Base-by-base conservation (phyloP, 1,140 invertebrate genomes). In the Panonychus citri region DNA sequence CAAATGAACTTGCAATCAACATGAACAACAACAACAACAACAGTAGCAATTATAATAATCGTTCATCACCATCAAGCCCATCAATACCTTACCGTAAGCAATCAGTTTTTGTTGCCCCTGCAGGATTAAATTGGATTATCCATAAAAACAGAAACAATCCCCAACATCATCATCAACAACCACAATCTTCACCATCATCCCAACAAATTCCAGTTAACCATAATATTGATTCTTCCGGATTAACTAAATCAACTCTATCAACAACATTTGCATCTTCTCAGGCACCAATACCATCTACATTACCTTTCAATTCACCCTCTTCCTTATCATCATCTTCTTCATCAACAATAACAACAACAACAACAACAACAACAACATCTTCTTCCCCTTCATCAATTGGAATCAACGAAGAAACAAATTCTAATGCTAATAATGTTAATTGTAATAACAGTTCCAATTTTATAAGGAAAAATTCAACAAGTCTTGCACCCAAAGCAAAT, bases 101-200 rank as follows among this genome's bases (percentile, higher is more conserved):
- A 53, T 59, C 57, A 24, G 54, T 59, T 25, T 59, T 59, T 55
- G 53, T 55, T 25, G 53, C 57, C 21, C 57, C 57, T 21, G 8
- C 43, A 2, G 57, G 57, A 57, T n/a, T 55, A 13, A 53, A 30
- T 37, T 40, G 52, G 13, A 21, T 53, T 21, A 40, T 42, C 3
- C 21, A 46, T 19, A 27, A 57, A 19, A 34, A 39, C n/a, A 21
- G 12, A 24, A 34, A 55, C 25, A 26, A 37, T 34, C 37, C 52
- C 12, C 54, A 40, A 17, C n/a, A 46, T 15, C n/a, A 19, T n/a
- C n/a, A 46, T 15, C 5, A 46, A 10, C 19, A 34, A 25, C 43
- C 13, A 46, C 43, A n/a, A 46, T 7, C 39, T 40, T n/a, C 17
- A 37, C 25, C 26, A 25, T 15, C 8, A 21, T 37, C 24, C 21